Evolutionary conservation across 2,113 vertebrate species (phyloP).

Genomic region (Piprites chloris): DNA sequence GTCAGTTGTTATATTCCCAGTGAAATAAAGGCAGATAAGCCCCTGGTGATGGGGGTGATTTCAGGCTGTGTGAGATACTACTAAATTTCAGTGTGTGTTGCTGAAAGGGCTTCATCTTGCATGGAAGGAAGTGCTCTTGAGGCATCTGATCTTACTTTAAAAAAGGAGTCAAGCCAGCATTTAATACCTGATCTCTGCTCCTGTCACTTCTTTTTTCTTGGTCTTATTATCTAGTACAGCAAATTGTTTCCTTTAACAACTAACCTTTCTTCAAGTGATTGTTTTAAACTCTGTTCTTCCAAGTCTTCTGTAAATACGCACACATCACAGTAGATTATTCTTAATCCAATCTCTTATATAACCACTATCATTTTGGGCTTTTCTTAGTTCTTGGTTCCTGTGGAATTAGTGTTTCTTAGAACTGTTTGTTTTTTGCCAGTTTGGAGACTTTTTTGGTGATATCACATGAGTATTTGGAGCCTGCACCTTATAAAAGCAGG

Average conservation of each 20-base stretch:
- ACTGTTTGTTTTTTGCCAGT: conserved; percentile 66
- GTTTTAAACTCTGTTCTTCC: conserved; percentile 70
- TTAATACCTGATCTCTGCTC: conserved; percentile 64
- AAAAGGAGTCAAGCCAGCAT: conserved; percentile 41
- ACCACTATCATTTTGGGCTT: conserved; percentile 73
- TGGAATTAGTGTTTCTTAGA: conserved; percentile 77
- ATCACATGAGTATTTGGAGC: conserved; percentile 45
- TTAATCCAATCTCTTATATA: conserved; percentile 78
- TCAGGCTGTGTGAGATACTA: not conserved
- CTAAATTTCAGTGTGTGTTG: not conserved
- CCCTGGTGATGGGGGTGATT: not conserved
- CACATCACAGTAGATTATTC: conserved; percentile 73
- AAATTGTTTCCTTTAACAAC: conserved; percentile 71
- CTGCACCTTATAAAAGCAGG: not conserved
- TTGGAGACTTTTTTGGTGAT: conserved; percentile 53
- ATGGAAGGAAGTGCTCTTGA: not conserved
- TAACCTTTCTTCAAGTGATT: conserved; percentile 59
- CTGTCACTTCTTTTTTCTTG: conserved; percentile 20
- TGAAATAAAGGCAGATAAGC: not conserved
- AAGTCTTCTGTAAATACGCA: conserved; percentile 76
- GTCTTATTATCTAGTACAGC: conserved; percentile 59
- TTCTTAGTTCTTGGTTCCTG: conserved; percentile 63
- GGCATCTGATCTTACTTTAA: conserved; percentile 45
- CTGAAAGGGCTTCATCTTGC: not conserved
- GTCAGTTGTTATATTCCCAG: not conserved